Conservation (phyloP, 2,888 invertebrate genomes). For the Brenthis daphne region DNA sequence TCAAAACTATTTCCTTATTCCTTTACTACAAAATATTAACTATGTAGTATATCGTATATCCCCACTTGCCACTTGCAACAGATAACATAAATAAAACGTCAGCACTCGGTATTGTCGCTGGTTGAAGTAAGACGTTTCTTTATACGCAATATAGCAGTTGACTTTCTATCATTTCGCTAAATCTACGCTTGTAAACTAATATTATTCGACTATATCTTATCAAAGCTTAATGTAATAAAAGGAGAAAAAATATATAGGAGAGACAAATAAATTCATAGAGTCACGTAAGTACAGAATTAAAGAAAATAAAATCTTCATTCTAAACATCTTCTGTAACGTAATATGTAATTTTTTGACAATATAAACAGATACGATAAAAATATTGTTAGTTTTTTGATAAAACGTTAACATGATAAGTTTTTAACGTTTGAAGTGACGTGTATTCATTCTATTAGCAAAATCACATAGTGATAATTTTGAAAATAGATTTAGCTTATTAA, state of each 20-base stretch:
- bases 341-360: neutral
- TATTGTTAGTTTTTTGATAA: neutral
- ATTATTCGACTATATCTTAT: neutral
- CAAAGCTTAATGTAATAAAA: neutral
- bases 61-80: conserved; percentile 1
- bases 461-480: neutral
- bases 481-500: too few relatives aligned
- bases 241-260: neutral
- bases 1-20: conserved; percentile 17
- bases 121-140: neutral
- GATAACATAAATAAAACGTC: conserved; percentile 28
- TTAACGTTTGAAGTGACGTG: conserved; percentile 6
- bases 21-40: conserved; percentile 6
- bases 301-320: neutral
- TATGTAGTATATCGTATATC: conserved; percentile 1
- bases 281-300: neutral
- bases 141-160: neutral
- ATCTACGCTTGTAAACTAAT: neutral
- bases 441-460: conserved; percentile 9
- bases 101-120: conserved; percentile 15
- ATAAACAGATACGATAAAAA: neutral
- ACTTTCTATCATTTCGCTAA: neutral
- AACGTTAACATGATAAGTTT: neutral
- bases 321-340: neutral
- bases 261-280: neutral